These are phyloP conservation scores for Theropithecus gelada DNA, from an alignment of 2,113 vertebrate genomes.

Conservation along the genomic window DNA sequence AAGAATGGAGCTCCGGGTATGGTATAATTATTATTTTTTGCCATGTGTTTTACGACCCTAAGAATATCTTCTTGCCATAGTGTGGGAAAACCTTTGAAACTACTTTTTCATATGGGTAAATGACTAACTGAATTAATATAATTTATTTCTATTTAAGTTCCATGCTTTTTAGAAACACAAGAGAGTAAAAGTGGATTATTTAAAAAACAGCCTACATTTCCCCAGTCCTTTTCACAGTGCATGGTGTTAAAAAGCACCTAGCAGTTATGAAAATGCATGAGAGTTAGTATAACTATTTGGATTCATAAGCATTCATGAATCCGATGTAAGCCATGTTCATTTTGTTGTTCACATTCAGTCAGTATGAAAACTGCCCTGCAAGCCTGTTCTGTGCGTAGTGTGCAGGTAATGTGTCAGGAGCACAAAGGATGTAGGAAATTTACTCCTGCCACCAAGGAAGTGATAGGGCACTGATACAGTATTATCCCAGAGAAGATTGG, in stretches of 20 bases:
- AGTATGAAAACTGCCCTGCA: background rate
- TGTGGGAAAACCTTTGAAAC: constrained; percentile 30
- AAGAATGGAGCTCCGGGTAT: background rate
- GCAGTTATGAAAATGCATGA: background rate
- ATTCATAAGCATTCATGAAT: background rate
- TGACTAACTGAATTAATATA: constrained; percentile 4
- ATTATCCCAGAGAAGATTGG: constrained; percentile 9
- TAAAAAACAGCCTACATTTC: background rate
- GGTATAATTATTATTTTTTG: background rate
- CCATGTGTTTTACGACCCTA: background rate
- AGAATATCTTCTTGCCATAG: background rate
- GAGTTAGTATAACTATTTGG: background rate
- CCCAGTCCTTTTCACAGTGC: background rate
- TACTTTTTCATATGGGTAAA: constrained; percentile 19
- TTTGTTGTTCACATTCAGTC: background rate
- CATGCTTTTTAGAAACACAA: background rate
- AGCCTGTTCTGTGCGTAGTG: background rate
- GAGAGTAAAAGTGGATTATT: background rate
- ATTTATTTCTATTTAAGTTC: constrained; percentile 9
- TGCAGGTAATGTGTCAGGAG: background rate
- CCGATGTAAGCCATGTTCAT: background rate
- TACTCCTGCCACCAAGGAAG: background rate
- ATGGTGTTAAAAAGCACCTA: background rate
- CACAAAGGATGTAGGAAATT: background rate
- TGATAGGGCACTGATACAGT: background rate